These are phyloP conservation scores for Rotaria macrura DNA, from an alignment of 2,888 invertebrate species.

Conservation along the genomic window DNA sequence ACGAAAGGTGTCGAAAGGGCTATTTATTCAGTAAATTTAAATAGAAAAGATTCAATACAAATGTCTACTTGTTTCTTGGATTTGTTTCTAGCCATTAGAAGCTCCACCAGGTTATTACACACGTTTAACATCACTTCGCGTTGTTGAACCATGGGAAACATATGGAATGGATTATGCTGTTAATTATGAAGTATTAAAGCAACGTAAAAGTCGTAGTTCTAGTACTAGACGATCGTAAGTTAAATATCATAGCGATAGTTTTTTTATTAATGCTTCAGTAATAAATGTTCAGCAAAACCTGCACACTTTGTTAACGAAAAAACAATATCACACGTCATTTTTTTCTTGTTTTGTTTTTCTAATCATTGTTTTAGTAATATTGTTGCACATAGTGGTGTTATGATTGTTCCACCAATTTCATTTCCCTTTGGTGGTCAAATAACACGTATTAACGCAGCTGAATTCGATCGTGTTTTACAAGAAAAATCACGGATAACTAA, in stretches of 20 bases:
- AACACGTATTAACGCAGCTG: background rate
- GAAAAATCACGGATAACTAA: background rate
- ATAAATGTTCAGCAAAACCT: background rate
- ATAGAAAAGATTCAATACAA: background rate
- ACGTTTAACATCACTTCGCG: conserved; percentile 25
- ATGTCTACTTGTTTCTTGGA: background rate
- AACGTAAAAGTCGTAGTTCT: background rate
- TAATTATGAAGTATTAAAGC: background rate
- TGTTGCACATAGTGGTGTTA: background rate
- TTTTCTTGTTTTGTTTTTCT: background rate
- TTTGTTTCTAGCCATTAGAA: background rate
- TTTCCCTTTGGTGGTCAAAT: background rate
- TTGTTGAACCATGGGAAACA: conserved; percentile 34
- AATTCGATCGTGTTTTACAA: background rate
- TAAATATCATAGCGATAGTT: background rate
- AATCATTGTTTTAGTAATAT: background rate
- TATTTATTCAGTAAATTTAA: conserved; percentile 27
- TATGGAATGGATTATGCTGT: conserved; percentile 30
- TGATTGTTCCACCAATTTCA: background rate
- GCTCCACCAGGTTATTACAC: conserved; percentile 26
- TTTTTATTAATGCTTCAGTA: background rate
- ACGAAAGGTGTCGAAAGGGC: conserved; percentile 19
- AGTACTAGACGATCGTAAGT: background rate
- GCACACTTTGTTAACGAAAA: too few relatives aligned
- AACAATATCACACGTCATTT: background rate